phyloP scores from a whole-genome alignment of 1,140 invertebrate species.

The Habropoda laboriosa region DNA sequence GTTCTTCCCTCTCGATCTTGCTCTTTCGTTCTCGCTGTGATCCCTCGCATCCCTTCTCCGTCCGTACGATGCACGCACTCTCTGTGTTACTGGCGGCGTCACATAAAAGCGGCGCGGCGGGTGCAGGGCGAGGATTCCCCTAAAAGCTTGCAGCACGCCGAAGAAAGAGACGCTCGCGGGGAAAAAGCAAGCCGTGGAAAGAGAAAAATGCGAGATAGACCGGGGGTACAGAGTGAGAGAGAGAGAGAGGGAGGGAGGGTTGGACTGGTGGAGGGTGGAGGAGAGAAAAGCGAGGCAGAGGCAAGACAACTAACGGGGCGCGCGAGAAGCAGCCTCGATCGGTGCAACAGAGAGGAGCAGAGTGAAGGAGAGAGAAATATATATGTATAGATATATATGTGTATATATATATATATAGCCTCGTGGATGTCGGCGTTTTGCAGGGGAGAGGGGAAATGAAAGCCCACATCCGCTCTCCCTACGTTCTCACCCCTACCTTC shows the following conservation, averaged over 20 bases:
- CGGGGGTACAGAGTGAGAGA: not conserved
- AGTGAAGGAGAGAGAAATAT: constrained; percentile 26
- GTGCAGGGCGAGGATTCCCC: constrained; percentile 60
- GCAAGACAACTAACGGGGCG: constrained; percentile 62
- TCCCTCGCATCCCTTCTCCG: constrained; percentile 9
- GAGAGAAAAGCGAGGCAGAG: constrained; percentile 51
- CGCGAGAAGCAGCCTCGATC: constrained; percentile 54
- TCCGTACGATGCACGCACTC: constrained; percentile 33
- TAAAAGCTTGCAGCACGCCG: constrained; percentile 63
- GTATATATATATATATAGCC: too few relatives aligned
- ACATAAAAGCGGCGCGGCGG: constrained; percentile 54
- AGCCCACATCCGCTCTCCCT: constrained; percentile 45
- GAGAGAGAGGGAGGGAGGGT: constrained; percentile 2
- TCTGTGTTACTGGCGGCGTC: constrained; percentile 55
- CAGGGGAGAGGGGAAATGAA: constrained; percentile 40
- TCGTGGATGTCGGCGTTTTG: constrained; percentile 22
- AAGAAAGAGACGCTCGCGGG: constrained; percentile 45
- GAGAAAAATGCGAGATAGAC: constrained; percentile 42
- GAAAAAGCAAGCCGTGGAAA: constrained; percentile 39
- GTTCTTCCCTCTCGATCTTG: constrained; percentile 9
- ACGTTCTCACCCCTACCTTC: constrained; percentile 58
- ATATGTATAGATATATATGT: too few relatives aligned
- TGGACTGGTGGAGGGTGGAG: not conserved
- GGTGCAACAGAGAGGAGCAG: constrained; percentile 1
- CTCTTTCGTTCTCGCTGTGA: constrained; percentile 5